Evolutionary conservation across 2,797 vertebrate species (phyloP).

Genomic region (Premnoplex brunnescens): DNA sequence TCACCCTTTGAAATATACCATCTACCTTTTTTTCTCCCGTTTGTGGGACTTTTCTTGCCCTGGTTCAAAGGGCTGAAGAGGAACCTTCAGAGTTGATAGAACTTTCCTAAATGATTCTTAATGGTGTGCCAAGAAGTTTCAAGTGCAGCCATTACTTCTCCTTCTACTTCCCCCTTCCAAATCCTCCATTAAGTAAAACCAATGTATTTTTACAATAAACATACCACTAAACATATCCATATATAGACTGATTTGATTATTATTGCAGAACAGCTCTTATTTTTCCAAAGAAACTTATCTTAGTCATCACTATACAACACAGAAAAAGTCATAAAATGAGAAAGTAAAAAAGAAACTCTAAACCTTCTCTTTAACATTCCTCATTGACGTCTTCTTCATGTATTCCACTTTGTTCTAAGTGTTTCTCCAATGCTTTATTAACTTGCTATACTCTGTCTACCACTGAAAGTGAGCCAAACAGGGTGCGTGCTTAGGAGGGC

Average conservation of each 20-base stretch:
- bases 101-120: not conserved
- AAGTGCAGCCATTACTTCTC: not conserved
- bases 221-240: not conserved
- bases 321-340: slow-evolving; percentile 14
- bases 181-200: not conserved
- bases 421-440: not conserved
- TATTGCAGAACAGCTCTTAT: slow-evolving; percentile 9
- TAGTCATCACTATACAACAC: not conserved
- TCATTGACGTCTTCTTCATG: not conserved
- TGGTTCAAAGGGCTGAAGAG: not conserved
- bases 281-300: slow-evolving; percentile 48
- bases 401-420: not conserved
- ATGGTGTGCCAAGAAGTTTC: not conserved
- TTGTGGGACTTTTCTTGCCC: not conserved
- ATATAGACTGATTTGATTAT: slow-evolving; percentile 32
- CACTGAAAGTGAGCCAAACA: not conserved
- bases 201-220: slow-evolving; percentile 24
- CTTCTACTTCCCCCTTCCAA: not conserved
- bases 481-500: not conserved
- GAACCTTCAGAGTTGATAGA: not conserved
- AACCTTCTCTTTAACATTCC: slow-evolving; percentile 9
- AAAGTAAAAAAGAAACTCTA: slow-evolving; percentile 43
- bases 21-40: not conserved
- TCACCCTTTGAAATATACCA: not conserved
- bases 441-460: not conserved